Base-by-base conservation (phyloP, 1,140 invertebrate genomes). In the Melipona quadrifasciata region DNA sequence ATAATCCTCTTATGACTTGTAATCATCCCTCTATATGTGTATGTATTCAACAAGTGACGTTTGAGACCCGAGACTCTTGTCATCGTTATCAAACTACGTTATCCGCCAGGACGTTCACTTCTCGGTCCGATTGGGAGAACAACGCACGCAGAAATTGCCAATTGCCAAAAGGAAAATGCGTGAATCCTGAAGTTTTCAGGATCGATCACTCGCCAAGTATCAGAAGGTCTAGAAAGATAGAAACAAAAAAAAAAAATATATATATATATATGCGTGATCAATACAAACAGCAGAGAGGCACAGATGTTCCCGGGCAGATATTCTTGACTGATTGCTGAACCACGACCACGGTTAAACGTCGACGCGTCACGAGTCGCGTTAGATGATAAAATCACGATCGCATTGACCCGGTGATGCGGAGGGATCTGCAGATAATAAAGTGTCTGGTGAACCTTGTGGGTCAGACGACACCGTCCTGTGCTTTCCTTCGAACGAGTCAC, bases 1-100 rank as follows among this genome's bases (percentile, higher is more conserved):
- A 70, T n/a, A 76, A 71, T 83, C 73, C 75, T 78, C 74, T 78
- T 71, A 76, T 12, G 16, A 78, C n/a, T 34, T 19, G 68, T 78
- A 78, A 78, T 78, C 55, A 70, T 39, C 47, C 10, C 14, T 51
- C 74, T 78, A 83, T 78, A 78, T 16, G 11, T 74, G 58, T 19
- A 74, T 51, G 16, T 58, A 84, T 84, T 80, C 83, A 84, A 89
- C 86, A 87, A 89, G 86, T 89, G 87, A 89, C 34, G 39, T 73
- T 67, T 55, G 19, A 57, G 57, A 65, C 34, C 21, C 31, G n/a
- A 19, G 17, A 19, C 58, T 57, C 58, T 80, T 72, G 82, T 84
- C 77, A 80, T 39, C 47, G 58, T 64, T 51, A 58, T 34, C 47
- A 21, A 80, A 80, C 57, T 73, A 64, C 27, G 17, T 76, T 76